Percentiles rank a stretch among this genome's conserved stretches.
phyloP scores from a whole-genome alignment of 2,888 invertebrate genomes.

The Notodonta ziczac region DNA sequence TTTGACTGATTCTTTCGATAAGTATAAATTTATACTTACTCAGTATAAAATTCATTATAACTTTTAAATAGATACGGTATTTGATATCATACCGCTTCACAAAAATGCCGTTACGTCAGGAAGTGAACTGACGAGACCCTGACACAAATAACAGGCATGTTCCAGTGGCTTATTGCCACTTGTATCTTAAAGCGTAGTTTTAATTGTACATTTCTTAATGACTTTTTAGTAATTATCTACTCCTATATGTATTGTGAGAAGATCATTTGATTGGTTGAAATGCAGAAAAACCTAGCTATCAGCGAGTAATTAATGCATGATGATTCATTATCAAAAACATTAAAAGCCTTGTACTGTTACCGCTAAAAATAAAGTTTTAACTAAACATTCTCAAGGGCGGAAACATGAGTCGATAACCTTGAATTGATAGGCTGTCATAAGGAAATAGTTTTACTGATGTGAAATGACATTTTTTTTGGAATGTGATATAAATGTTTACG shows the following conservation, averaged over 20 bases:
- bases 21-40: no score
- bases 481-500: background rate
- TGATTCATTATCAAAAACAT: background rate
- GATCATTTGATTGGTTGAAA: no score
- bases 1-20: no score
- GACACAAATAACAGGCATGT: conserved; percentile 22
- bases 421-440: background rate
- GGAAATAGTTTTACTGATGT: background rate
- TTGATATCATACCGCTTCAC: conserved; percentile 14
- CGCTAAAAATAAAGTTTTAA: background rate
- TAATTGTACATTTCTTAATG: background rate
- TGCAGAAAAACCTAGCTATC: background rate
- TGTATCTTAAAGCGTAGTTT: background rate
- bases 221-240: background rate
- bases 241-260: background rate
- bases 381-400: background rate
- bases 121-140: conserved; percentile 21
- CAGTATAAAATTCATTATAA: background rate
- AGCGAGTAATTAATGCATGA: no score
- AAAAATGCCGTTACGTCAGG: conserved; percentile 24
- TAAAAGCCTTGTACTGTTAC: background rate
- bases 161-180: conserved; percentile 10
- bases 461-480: background rate
- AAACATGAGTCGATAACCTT: background rate
- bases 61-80: background rate